phyloP scores from a whole-genome alignment of 2,113 vertebrate species.

The Marcusenius ussheri region DNA sequence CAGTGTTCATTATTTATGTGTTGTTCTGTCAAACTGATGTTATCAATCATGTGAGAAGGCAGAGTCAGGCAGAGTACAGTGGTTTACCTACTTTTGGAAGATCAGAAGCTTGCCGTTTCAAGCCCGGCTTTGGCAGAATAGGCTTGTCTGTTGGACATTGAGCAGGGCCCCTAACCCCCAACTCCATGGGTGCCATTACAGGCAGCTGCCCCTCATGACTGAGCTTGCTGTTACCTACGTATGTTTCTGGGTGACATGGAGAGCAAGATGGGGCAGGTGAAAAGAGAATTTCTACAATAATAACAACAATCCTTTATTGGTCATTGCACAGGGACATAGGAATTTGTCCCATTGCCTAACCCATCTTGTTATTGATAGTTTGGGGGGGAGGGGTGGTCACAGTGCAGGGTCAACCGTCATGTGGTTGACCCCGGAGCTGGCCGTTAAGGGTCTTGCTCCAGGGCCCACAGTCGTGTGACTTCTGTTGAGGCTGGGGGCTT shows the following conservation, averaged over 20 bases:
- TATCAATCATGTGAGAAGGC: not conserved
- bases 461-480: not conserved
- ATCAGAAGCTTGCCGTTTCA: not conserved
- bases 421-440: too few species aligned
- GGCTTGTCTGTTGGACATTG: not conserved
- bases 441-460: not conserved
- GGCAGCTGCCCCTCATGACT: not conserved
- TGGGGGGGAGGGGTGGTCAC: too few species aligned
- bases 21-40: not conserved
- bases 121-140: not conserved
- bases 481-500: not conserved
- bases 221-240: not conserved
- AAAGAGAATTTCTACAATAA: too few species aligned
- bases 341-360: too few species aligned
- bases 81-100: not conserved
- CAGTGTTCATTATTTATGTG: not conserved
- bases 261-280: too few species aligned
- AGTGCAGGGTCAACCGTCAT: too few species aligned
- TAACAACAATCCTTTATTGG: too few species aligned
- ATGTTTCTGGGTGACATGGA: not conserved
- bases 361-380: too few species aligned
- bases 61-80: not conserved
- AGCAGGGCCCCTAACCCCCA: not conserved
- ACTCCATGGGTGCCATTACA: not conserved
- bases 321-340: too few species aligned